Conservation (phyloP, 53 echinoderm and acorn worm species). For the Patiria pectinifera region DNA sequence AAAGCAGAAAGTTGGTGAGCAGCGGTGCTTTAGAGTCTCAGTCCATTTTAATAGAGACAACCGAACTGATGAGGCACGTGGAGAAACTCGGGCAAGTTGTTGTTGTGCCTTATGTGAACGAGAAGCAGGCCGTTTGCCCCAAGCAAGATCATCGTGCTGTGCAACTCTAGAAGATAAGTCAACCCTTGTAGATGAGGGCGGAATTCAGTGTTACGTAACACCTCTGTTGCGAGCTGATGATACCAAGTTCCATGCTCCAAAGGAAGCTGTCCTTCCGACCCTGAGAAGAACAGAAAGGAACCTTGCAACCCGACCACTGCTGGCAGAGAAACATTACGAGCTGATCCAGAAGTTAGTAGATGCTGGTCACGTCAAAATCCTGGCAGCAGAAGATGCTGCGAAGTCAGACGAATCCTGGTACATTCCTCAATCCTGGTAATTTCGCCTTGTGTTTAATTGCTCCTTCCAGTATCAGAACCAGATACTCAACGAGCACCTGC, state of each 20-base stretch:
- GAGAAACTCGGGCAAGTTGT: constrained; percentile 32
- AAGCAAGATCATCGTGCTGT: constrained; percentile 46
- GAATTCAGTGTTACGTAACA: constrained; percentile 18
- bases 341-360: constrained; percentile 43
- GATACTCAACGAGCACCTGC: constrained; percentile 26
- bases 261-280: constrained; percentile 26
- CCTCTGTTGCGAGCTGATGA: constrained; percentile 32
- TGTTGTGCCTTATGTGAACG: not conserved
- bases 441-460: constrained; percentile 61
- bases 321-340: constrained; percentile 25
- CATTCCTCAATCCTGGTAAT: constrained; percentile 39
- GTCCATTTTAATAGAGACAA: not conserved
- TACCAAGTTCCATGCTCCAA: constrained; percentile 15
- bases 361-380: constrained; percentile 23
- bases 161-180: constrained; percentile 37
- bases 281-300: not conserved
- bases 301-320: not conserved
- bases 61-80: constrained; percentile 12
- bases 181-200: not conserved
- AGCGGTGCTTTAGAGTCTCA: constrained; percentile 13
- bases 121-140: constrained; percentile 31
- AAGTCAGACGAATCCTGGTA: constrained; percentile 59
- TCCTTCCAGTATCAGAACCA: constrained; percentile 40
- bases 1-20: constrained; percentile 22
- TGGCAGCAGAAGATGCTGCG: constrained; percentile 18